Evolutionary conservation across 2,797 vertebrate species (phyloP).

Genomic region (Microctenopoma steveboyesi): DNA sequence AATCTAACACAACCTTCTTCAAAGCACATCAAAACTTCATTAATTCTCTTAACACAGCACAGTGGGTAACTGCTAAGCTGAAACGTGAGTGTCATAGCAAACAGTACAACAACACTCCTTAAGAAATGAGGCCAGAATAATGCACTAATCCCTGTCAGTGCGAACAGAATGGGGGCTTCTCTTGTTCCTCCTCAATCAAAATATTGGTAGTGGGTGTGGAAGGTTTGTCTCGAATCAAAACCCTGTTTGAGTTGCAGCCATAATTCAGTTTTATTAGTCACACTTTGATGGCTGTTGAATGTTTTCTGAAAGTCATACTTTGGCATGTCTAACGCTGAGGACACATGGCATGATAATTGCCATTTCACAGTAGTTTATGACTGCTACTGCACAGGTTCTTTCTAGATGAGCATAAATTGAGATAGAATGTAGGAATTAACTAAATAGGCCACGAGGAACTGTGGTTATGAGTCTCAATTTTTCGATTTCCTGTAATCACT

Average conservation of each 20-base stretch:
- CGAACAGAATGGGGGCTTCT: conserved; percentile 7
- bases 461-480: conserved; percentile 45
- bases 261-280: conserved; percentile 30
- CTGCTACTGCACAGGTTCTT: conserved; percentile 37
- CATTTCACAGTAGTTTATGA: conserved; percentile 24
- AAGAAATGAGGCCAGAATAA: conserved; percentile 31
- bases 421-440: conserved; percentile 67
- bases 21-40: conserved; percentile 74
- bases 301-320: conserved; percentile 5
- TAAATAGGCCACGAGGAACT: conserved; percentile 71
- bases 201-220: conserved; percentile 34
- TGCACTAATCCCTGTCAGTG: conserved; percentile 31
- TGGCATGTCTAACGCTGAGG: not conserved
- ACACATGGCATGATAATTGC: conserved; percentile 11
- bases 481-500: conserved; percentile 70
- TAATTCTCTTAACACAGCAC: conserved; percentile 63
- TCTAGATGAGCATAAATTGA: conserved; percentile 42
- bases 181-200: conserved; percentile 50
- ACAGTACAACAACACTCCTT: conserved; percentile 31
- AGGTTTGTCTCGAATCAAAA: conserved; percentile 45
- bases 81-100: conserved; percentile 59
- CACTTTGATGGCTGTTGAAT: conserved; percentile 18
- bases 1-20: conserved; percentile 61
- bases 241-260: not conserved
- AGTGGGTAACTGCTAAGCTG: conserved; percentile 51